Conservation (phyloP, 2,888 invertebrate genomes). For the Diplazon laetatorius region DNA sequence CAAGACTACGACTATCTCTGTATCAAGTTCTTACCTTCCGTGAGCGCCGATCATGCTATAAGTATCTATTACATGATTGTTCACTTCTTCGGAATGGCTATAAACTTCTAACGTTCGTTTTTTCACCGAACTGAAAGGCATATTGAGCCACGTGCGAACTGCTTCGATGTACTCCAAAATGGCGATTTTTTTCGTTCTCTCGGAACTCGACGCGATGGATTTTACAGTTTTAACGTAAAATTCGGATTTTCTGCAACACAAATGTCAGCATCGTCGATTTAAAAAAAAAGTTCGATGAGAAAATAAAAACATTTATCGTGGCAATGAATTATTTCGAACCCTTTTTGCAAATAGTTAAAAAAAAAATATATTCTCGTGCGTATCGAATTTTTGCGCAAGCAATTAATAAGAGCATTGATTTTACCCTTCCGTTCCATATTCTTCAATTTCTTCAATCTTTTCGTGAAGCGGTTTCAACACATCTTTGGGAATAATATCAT, state of each 20-base stretch:
- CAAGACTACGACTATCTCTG: too few species aligned
- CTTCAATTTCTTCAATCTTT: conserved; percentile 66
- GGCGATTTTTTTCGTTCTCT: conserved; percentile 71
- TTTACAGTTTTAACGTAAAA: conserved; percentile 71
- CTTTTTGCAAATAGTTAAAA: too few species aligned
- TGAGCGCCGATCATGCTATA: conserved; percentile 73
- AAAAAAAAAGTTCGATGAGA: too few species aligned
- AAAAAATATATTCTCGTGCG: too few species aligned
- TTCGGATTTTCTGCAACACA: conserved; percentile 66
- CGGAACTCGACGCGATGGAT: conserved; percentile 60
- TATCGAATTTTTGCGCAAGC: too few species aligned
- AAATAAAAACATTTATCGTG: too few species aligned
- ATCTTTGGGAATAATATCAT: conserved; percentile 77
- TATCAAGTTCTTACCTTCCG: conserved; percentile 72
- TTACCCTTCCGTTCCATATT: conserved; percentile 69
- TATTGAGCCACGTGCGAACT: conserved; percentile 73
- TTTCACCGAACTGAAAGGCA: conserved; percentile 72
- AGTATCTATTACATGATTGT: conserved; percentile 70
- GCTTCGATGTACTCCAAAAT: conserved; percentile 75
- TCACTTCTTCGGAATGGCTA: conserved; percentile 69
- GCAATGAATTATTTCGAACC: too few species aligned
- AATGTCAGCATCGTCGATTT: neutral
- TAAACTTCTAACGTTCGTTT: conserved; percentile 68
- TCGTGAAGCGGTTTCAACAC: conserved; percentile 74
- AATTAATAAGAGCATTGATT: conserved; percentile 29